These are phyloP conservation scores for Lutjanus erythropterus DNA, from an alignment of 2,113 vertebrate species.

Conservation along the genomic window DNA sequence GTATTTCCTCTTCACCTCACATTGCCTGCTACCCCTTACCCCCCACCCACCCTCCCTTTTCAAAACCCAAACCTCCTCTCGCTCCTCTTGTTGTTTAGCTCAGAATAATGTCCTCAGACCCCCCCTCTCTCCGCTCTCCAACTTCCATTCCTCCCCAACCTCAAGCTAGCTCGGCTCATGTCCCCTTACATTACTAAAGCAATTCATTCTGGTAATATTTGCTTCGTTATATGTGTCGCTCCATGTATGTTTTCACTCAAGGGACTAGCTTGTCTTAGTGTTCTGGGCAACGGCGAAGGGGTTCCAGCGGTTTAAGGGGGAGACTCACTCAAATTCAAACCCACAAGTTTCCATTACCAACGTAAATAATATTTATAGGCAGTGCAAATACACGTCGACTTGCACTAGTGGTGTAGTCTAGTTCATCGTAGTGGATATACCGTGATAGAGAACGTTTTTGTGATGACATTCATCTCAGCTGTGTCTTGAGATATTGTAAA, in stretches of 20 bases:
- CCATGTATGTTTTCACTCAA: constrained; percentile 60
- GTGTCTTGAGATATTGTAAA: no score
- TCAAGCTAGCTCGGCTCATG: constrained; percentile 42
- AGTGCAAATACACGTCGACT: constrained; percentile 3
- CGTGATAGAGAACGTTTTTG: no score
- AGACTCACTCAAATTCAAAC: constrained; percentile 48
- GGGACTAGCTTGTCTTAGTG: constrained; percentile 41
- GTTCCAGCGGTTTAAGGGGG: constrained; percentile 45
- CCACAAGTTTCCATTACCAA: constrained; percentile 72
- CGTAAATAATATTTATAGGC: constrained; percentile 56
- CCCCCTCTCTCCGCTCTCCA: not conserved
- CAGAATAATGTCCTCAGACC: constrained; percentile 39
- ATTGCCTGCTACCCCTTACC: constrained; percentile 64
- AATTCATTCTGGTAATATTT: constrained; percentile 65
- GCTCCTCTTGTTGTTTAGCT: constrained; percentile 53
- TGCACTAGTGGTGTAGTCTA: no score
- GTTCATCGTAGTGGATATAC: no score
- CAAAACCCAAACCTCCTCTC: constrained; percentile 52
- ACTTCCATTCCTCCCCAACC: constrained; percentile 45
- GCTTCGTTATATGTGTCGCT: constrained; percentile 45
- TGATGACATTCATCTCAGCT: no score
- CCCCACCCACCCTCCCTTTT: constrained; percentile 44
- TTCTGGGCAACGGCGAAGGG: constrained; percentile 35
- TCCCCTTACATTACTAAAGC: constrained; percentile 63
- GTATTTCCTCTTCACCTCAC: constrained; percentile 83